Evolutionary conservation across 2,888 invertebrate species (phyloP), one percentile per base, ranked within the genome.

Genomic region (Megamerina dolium): DNA sequence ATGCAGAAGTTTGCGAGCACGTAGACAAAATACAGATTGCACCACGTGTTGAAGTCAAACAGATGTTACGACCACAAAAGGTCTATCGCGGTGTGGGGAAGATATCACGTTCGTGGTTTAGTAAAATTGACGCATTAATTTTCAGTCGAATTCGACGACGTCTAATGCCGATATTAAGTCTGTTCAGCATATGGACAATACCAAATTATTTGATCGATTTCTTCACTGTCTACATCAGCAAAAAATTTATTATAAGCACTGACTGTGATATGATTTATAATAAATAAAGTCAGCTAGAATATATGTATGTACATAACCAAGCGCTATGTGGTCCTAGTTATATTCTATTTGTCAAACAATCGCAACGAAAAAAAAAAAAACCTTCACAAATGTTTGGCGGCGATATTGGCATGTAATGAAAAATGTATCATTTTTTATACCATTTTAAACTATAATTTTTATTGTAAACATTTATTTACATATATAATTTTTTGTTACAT

Each of bases 231-330:
- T 58, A 58, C 17, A 55, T 65, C n/a, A 59, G 56, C 51, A 55
- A 54, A 18, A 58, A 59, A 50, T 54, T 66, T 43, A 50, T 64
- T 31, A 48, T 64, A 14, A 61, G 55, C 46, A 64, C 60, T 52
- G 65, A 65, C 58, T 65, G 65, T 64, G 66, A 65, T 64, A 48
- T 64, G 58, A 66, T 65, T 49, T 65, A 65, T 48, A 63, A 61
- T 30, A 34, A 13, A 43, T 43, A 34, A 34, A 13, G 8, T 23
- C 6, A 23, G 6, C 26, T 9, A 10, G 10, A 23, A 23, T 23
- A 23, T n/a, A n/a, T n/a, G n/a, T n/a, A n/a, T n/a, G n/a, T n/a
- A n/a, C n/a, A n/a, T n/a, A n/a, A n/a, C n/a, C n/a, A n/a, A n/a
- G n/a, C n/a, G n/a, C n/a, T n/a, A n/a, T n/a, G n/a, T n/a, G n/a